Evolutionary conservation across 2,888 invertebrate genomes (phyloP).

Genomic region (Balanococcus diminutus): DNA sequence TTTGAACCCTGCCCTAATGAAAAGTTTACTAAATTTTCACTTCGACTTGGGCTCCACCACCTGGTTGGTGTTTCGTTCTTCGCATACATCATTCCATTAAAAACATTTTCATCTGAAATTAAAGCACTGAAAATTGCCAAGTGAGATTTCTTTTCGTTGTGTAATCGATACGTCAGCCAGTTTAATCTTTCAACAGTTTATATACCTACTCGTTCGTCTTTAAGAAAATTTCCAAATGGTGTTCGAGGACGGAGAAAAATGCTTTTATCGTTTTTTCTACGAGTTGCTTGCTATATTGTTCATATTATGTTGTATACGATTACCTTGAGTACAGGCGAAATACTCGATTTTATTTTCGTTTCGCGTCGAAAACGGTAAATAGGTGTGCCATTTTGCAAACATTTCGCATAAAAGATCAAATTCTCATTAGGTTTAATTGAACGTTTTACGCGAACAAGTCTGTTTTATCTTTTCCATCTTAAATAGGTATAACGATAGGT

Average conservation of each 20-base stretch:
- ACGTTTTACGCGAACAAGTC: background rate
- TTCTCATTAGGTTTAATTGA: background rate
- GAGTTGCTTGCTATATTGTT: too few relatives aligned
- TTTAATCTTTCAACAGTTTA: background rate
- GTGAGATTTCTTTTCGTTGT: background rate
- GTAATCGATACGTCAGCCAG: background rate
- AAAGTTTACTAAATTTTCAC: slow-evolving; percentile 1
- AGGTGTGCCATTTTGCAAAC: too few relatives aligned
- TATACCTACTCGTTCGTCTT: background rate
- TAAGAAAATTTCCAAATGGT: background rate
- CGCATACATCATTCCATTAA: slow-evolving; percentile 14
- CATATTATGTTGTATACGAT: background rate
- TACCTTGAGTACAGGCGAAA: background rate
- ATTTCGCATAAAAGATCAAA: background rate
- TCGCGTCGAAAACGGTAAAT: background rate
- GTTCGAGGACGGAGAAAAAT: background rate
- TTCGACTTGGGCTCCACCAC: background rate
- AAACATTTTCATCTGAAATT: background rate
- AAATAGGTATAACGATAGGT: too few relatives aligned
- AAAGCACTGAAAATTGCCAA: background rate
- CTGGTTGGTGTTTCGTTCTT: background rate
- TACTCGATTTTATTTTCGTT: background rate
- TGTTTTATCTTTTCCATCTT: background rate
- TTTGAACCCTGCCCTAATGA: background rate
- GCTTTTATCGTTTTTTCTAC: background rate